A percentile compares a stretch with the other conserved stretches of the same genome.
These are phyloP conservation scores for Hydractinia symbiolongicarpus DNA, from an alignment of 30 jellyfish, hydroid and myxozoan species.

Conservation along the genomic window DNA sequence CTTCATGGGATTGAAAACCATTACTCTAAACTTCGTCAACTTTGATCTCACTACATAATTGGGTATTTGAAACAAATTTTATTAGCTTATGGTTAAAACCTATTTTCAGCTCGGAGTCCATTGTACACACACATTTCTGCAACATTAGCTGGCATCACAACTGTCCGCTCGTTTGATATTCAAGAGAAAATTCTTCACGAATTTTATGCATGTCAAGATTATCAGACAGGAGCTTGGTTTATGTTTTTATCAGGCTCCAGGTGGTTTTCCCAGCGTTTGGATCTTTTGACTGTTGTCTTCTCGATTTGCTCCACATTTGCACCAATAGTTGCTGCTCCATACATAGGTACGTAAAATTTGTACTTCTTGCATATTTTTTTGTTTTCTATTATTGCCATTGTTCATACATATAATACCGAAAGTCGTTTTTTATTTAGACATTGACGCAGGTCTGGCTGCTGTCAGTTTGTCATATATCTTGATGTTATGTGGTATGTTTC, in stretches of 20 bases:
- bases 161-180: constrained; percentile 44
- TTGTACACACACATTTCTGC: constrained; percentile 58
- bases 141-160: constrained; percentile 63
- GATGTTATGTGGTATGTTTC: constrained; percentile 53
- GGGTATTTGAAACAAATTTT: too few relatives aligned
- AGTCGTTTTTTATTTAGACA: not conserved
- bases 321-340: constrained; percentile 41
- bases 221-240: constrained; percentile 61
- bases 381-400: too few relatives aligned
- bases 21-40: too few relatives aligned
- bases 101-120: constrained; percentile 72
- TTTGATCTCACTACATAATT: too few relatives aligned
- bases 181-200: constrained; percentile 37
- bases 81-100: too few relatives aligned
- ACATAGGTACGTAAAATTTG: constrained; percentile 34
- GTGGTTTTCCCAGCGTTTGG: constrained; percentile 70
- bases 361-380: too few relatives aligned
- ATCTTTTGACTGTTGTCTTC: constrained; percentile 30
- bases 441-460: constrained; percentile 56
- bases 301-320: constrained; percentile 20
- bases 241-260: constrained; percentile 34
- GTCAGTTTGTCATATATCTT: constrained; percentile 47
- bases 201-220: constrained; percentile 54
- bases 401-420: too few relatives aligned
- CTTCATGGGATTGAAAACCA: too few relatives aligned